Percentiles rank a stretch among this genome's conserved stretches.
Conservation (phyloP, 2,888 invertebrate genomes). For the Melieria crassipennis region DNA sequence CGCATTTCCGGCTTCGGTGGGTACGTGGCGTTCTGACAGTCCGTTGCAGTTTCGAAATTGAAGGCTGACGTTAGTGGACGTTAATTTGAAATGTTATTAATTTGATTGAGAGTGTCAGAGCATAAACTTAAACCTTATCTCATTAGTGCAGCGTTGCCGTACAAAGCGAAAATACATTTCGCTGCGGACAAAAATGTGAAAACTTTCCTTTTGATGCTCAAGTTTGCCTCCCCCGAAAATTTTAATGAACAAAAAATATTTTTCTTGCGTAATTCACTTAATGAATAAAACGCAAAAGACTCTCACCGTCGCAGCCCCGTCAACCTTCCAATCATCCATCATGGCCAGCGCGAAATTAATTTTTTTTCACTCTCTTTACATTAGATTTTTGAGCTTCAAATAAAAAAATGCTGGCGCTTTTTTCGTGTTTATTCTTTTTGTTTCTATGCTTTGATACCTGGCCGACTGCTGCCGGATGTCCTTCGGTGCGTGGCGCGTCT, state of each 20-base stretch:
- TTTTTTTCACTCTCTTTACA: conserved; percentile 18
- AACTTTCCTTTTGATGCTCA: conserved; percentile 31
- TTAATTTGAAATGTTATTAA: background rate
- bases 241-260: conserved; percentile 47
- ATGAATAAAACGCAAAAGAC: conserved; percentile 40
- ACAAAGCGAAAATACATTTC: background rate
- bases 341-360: conserved; percentile 32
- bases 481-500: background rate
- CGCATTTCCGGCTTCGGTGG: conserved; percentile 9
- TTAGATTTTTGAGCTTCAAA: background rate
- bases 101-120: conserved; percentile 6
- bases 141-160: conserved; percentile 17
- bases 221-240: conserved; percentile 27
- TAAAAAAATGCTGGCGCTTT: conserved; percentile 38
- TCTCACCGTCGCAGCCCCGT: conserved; percentile 3
- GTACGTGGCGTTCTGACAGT: background rate
- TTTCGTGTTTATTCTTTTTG: conserved; percentile 54
- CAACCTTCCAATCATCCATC: conserved; percentile 29
- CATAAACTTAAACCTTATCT: conserved; percentile 25
- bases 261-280: conserved; percentile 45
- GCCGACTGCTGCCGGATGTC: background rate
- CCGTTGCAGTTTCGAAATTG: conserved; percentile 1
- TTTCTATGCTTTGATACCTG: conserved; percentile 57
- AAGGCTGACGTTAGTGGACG: background rate
- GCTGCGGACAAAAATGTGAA: background rate